These are phyloP conservation scores for Drosophila aff. DNA, from an alignment of 1,140 invertebrate species.

Conservation along the genomic window DNA sequence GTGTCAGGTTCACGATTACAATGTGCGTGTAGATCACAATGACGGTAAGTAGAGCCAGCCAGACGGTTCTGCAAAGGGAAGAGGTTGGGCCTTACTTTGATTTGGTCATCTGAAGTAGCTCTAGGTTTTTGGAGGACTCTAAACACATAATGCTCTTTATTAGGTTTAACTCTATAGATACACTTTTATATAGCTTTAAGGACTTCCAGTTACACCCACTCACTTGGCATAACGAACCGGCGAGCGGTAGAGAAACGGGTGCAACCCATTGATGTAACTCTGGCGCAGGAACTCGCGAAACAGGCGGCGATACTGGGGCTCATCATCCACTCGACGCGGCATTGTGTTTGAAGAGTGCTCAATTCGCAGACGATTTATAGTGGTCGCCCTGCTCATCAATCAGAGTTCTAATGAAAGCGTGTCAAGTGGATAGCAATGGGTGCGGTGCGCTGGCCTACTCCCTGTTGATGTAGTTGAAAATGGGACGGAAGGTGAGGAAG, in stretches of 20 bases:
- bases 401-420: constrained; percentile 47
- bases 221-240: constrained; percentile 70
- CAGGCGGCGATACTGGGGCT: constrained; percentile 43
- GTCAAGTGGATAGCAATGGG: constrained; percentile 24
- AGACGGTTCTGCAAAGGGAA: constrained; percentile 63
- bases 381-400: constrained; percentile 54
- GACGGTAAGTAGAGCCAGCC: constrained; percentile 60
- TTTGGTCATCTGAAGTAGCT: background rate
- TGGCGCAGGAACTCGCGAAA: constrained; percentile 73
- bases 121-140: background rate
- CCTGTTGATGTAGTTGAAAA: constrained; percentile 84
- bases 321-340: constrained; percentile 34
- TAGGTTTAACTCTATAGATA: no score
- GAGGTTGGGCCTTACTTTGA: background rate
- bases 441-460: constrained; percentile 25
- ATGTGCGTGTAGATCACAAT: constrained; percentile 72
- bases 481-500: constrained; percentile 87
- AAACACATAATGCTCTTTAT: background rate
- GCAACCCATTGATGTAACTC: constrained; percentile 71
- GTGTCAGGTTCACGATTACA: constrained; percentile 65
- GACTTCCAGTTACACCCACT: constrained; percentile 14
- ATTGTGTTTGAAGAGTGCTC: constrained; percentile 25
- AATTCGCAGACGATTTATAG: constrained; percentile 20
- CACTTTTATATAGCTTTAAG: background rate
- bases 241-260: constrained; percentile 53